Base-by-base conservation (phyloP, 1,140 invertebrate species). In the Alviniconcha marisindica region DNA sequence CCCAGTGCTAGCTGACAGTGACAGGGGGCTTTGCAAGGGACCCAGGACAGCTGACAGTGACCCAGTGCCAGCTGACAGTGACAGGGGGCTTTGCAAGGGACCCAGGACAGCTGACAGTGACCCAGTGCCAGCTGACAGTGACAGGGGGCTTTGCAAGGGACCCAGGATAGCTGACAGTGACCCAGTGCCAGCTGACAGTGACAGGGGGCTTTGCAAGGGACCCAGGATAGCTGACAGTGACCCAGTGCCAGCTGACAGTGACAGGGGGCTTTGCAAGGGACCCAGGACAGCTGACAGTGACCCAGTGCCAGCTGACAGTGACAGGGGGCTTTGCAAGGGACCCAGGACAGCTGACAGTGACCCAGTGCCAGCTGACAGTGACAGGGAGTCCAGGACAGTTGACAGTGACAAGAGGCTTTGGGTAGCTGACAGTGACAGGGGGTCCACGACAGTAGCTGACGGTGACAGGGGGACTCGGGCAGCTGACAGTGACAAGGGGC, bases 61-160 rank as follows among this genome's bases (percentile, higher is more conserved):
- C 44, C 40, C 0, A 48, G 74, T 44, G 21, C 40, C 10, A 77
- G 36, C 33, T 85, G 86, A 80, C 83, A 85, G n/a, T 87, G 86
- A 79, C 82, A 85, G n/a, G 80, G 81, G 42, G n/a, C 54, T 71
- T 38, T 74, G 21, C 78, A 63, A 7, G 21, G 28, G 12, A n/a
- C 51, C 76, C 38, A 51, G 76, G 71, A 82, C 42, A 54, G 48
- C 74, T 66, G 56, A 33, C 74, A 66, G 74, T 77, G 51, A 54
- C 83, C 42, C 73, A 21, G 48, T 40, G 38, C 42, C 24, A 82
- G 76, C 84, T 86, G 85, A 87, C 84, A 86, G n/a, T 85, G 87
- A 82, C 81, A 83, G 28, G 80, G 83, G 14, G 66, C 24, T 44
- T 42, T n/a, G 48, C 38, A 63, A 76, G 74, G 69, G 51, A 77